Conservation (phyloP, 2,113 vertebrate genomes). For the Pampusana beccarii region DNA sequence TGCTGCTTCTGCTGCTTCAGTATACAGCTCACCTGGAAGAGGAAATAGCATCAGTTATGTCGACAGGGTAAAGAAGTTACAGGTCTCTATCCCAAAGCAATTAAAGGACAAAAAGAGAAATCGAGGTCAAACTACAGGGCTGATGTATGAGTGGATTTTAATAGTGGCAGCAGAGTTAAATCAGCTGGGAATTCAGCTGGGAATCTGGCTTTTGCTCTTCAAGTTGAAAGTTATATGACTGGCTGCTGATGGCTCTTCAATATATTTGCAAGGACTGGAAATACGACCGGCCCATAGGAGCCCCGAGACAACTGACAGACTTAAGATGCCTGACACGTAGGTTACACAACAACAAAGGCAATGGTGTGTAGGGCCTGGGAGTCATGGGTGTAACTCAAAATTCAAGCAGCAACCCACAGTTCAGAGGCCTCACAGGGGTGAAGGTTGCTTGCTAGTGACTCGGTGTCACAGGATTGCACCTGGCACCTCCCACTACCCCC, state of each 20-base stretch:
- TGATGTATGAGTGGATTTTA: not conserved
- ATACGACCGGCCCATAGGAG: fast-evolving
- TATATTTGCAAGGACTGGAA: not conserved
- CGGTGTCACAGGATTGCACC: not conserved
- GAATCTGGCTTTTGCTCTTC: not conserved
- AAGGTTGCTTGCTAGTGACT: not conserved
- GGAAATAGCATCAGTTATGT: not conserved
- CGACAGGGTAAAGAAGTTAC: not conserved
- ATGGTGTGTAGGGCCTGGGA: not conserved
- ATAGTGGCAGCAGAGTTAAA: not conserved
- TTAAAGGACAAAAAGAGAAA: not conserved
- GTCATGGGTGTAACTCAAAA: not conserved
- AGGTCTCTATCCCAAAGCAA: not conserved
- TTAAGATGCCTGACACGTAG: fast-evolving
- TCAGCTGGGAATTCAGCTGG: not conserved
- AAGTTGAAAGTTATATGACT: not conserved
- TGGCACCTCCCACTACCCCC: not conserved
- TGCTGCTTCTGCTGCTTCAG: constrained; percentile 91
- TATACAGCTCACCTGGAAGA: constrained; percentile 90
- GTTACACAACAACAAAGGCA: not conserved
- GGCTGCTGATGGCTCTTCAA: not conserved
- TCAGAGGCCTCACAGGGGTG: not conserved
- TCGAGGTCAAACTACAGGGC: not conserved
- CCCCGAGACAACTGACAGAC: fast-evolving
- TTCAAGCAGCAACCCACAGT: not conserved